These are phyloP conservation scores for Alfaro cultratus DNA, from an alignment of 2,797 vertebrate species.

Conservation along the genomic window DNA sequence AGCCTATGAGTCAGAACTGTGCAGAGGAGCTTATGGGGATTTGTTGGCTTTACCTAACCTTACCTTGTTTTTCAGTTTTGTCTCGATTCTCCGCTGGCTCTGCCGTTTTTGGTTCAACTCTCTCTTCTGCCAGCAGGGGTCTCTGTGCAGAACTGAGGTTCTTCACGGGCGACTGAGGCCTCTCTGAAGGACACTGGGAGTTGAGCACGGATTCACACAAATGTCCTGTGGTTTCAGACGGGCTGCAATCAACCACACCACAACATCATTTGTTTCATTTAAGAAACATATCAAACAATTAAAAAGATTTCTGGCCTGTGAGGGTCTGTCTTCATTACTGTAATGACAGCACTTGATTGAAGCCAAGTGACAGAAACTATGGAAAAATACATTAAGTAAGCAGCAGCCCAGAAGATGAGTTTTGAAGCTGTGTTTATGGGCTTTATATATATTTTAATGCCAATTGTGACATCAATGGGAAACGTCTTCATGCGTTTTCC, in stretches of 20 bases:
- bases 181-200: constrained; percentile 9
- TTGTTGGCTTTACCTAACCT: neutral
- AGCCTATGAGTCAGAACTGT: neutral
- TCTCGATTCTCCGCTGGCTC: constrained; percentile 11
- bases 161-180: constrained; percentile 6
- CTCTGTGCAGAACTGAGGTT: neutral
- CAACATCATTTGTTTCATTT: neutral
- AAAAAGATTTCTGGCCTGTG: no score
- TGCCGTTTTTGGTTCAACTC: neutral
- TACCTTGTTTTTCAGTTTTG: constrained; percentile 32
- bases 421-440: no score
- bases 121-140: neutral
- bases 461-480: no score
- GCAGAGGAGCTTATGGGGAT: neutral
- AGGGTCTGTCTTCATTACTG: no score
- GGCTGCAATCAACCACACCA: constrained; percentile 26
- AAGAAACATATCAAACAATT: no score
- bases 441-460: no score
- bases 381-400: no score
- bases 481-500: no score
- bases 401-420: no score
- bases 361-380: no score
- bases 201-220: constrained; percentile 15
- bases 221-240: constrained; percentile 29
- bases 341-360: no score